phyloP scores from a whole-genome alignment of 2,888 invertebrate genomes.

The Periphyllus acericola region DNA sequence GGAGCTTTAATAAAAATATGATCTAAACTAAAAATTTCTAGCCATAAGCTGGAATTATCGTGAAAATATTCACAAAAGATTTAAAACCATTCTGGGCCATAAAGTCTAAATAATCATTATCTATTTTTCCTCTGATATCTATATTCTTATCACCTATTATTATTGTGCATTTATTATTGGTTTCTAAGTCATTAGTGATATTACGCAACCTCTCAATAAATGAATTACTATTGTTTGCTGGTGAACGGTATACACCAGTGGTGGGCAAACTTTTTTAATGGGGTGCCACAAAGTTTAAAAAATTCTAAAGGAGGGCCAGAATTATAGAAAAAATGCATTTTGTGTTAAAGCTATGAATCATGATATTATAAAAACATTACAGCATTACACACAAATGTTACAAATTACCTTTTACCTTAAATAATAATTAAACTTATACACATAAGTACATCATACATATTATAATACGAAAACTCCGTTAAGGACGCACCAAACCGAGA shows the following conservation, averaged over 20 bases:
- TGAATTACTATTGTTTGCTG: neutral
- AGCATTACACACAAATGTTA: too few species aligned
- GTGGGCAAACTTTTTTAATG: too few species aligned
- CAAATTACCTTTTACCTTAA: too few species aligned
- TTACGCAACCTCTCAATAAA: slow-evolving; percentile 16
- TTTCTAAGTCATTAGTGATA: slow-evolving; percentile 14
- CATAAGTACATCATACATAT: too few species aligned
- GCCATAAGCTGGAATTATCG: slow-evolving; percentile 1
- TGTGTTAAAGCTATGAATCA: too few species aligned
- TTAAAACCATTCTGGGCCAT: slow-evolving; percentile 27
- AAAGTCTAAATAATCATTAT: slow-evolving; percentile 24
- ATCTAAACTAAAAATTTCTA: slow-evolving; percentile 11
- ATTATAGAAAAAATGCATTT: too few species aligned
- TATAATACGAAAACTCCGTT: too few species aligned
- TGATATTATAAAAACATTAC: too few species aligned
- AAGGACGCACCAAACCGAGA: too few species aligned
- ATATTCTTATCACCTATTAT: slow-evolving; percentile 33
- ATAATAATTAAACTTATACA: too few species aligned
- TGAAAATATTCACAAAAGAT: slow-evolving; percentile 32
- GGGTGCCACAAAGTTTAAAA: too few species aligned
- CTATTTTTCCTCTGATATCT: slow-evolving; percentile 3
- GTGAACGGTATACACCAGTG: slow-evolving; percentile 5
- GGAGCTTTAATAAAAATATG: slow-evolving; percentile 11
- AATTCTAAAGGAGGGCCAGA: too few species aligned
- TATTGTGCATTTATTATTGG: neutral